Base-by-base conservation (phyloP, 2,113 vertebrate genomes). In the Cervus canadensis region DNA sequence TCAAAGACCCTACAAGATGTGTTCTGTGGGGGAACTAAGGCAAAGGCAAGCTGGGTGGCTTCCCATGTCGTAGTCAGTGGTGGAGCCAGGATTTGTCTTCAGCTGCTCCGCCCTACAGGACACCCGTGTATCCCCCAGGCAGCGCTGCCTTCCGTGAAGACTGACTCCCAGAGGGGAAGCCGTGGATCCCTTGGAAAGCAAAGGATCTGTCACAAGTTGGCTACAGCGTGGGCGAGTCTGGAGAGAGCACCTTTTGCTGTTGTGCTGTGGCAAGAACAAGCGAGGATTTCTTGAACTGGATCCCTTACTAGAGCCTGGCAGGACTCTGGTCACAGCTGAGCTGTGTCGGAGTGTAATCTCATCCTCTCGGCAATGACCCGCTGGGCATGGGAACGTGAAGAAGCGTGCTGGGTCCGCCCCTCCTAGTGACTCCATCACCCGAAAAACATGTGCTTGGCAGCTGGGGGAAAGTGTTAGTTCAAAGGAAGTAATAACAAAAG, bases 401-500 rank as follows among this genome's bases (percentile, higher is more conserved):
- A 30, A 19, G 30, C 15, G 1, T 43, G 60, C 86, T 2, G 12
- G 16, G 50, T 6, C 67, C 6, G 10, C 67, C 64, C 14, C 48
- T 81, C 82, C 88, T 83, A 54, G 4, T 7, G 21, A 84, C 62
- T 60, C 82, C 86, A 5, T 81, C 79, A 21, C 76, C 88, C 15
- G 0, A n/a, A 78, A 91, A 64, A 67, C 98, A 97, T 87, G 43
- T 97, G 98, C 86, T 87, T 89, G 89, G 83, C 98, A 98, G 97
- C 93, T 95, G 97, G 82, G 45, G 4, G 21, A 71, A 45, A 15
- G 57, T 57, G 87, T 91, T 14, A 87, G 93, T 97, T 98, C 97
- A 97, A 98, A 98, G 78, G 95, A 97, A 98, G 94, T 54, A 95
- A 95, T 74, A 93, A 95, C 54, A 94, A 97, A 96, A 97, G 85